These are phyloP conservation scores for Eurytoma californica DNA, from an alignment of 2,888 invertebrate genomes.

Conservation along the genomic window DNA sequence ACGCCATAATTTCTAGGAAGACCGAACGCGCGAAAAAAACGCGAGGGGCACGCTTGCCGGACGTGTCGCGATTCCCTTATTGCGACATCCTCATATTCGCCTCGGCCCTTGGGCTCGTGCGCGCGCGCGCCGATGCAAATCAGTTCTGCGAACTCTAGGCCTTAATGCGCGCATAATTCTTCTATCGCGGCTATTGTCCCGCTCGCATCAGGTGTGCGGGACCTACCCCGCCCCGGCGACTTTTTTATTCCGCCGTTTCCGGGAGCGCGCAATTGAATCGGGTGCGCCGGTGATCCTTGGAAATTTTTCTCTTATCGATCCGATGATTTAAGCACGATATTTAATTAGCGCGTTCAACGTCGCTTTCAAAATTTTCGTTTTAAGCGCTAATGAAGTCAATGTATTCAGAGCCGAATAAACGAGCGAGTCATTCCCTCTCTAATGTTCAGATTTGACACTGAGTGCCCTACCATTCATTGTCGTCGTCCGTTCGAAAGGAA, in stretches of 20 bases:
- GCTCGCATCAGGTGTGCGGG: too few species aligned
- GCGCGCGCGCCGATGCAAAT: constrained; percentile 34
- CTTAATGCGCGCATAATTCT: constrained; percentile 24
- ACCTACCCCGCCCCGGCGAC: too few species aligned
- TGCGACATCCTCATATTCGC: not conserved
- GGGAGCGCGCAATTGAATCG: too few species aligned
- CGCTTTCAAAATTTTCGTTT: too few species aligned
- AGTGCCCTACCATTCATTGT: constrained; percentile 8
- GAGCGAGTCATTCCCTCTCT: not conserved
- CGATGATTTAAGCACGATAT: too few species aligned
- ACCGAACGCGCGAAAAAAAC: constrained; percentile 66
- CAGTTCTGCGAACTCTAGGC: constrained; percentile 33
- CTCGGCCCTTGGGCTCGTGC: not conserved
- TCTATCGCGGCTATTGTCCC: not conserved
- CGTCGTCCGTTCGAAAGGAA: constrained; percentile 3
- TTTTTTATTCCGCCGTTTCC: not conserved
- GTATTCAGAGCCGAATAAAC: not conserved
- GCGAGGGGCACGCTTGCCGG: constrained; percentile 67
- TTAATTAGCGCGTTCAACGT: too few species aligned
- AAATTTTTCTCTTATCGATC: not conserved
- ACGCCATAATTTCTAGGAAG: constrained; percentile 68
- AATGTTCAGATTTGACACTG: not conserved
- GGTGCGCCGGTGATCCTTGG: not conserved
- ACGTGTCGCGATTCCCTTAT: constrained; percentile 73
- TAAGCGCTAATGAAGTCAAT: constrained; percentile 12